These are phyloP conservation scores for Leptinotarsa texana DNA, from an alignment of 1,140 invertebrate species.

Conservation along the genomic window DNA sequence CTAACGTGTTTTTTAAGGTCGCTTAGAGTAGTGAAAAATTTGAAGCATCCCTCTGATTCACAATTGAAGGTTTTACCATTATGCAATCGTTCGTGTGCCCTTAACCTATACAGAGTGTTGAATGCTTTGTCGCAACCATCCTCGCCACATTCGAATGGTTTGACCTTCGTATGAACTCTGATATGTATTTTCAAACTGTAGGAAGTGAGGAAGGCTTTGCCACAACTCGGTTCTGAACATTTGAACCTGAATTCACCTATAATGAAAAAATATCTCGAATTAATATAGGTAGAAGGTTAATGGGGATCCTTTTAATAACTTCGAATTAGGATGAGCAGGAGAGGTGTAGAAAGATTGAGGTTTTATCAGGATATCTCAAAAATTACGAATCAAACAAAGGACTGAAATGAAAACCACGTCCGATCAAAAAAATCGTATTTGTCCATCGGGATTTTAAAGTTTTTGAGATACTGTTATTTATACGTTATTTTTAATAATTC, in stretches of 20 bases:
- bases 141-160: constrained; percentile 82
- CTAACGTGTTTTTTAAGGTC: constrained; percentile 92
- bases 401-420: no score
- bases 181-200: constrained; percentile 95
- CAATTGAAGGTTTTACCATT: constrained; percentile 96
- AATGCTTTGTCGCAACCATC: constrained; percentile 88
- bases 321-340: no score
- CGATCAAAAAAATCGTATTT: no score
- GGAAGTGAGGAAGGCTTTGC: constrained; percentile 92
- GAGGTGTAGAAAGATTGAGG: no score
- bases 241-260: constrained; percentile 93
- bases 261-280: constrained; percentile 46
- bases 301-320: no score
- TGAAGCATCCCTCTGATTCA: constrained; percentile 78
- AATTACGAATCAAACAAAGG: no score
- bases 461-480: no score
- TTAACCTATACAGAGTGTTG: constrained; percentile 90
- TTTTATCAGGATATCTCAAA: no score
- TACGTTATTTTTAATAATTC: no score
- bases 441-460: no score
- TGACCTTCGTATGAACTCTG: constrained; percentile 92
- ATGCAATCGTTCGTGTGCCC: constrained; percentile 90
- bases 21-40: constrained; percentile 92
- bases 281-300: no score
- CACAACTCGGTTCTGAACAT: constrained; percentile 84